Evolutionary conservation across 1,140 invertebrate genomes (phyloP).

Genomic region (Physella acuta): DNA sequence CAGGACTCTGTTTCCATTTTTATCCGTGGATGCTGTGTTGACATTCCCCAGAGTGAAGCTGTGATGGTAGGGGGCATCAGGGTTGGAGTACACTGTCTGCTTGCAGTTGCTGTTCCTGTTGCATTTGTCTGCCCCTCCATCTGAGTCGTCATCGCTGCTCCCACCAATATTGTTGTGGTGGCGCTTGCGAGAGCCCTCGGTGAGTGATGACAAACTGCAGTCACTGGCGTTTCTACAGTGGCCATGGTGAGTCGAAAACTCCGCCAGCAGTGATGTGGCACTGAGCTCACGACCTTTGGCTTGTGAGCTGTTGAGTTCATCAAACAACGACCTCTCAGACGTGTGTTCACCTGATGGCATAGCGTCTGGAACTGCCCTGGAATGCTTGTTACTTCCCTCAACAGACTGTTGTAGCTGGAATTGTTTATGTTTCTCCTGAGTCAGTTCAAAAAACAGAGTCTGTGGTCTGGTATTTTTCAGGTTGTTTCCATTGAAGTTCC

Average conservation of each 20-base stretch:
- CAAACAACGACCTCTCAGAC: not conserved
- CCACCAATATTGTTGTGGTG: constrained; percentile 21
- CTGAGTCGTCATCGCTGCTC: constrained; percentile 15
- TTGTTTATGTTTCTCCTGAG: constrained; percentile 8
- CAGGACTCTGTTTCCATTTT: not conserved
- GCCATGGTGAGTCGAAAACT: not conserved
- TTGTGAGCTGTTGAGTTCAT: not conserved
- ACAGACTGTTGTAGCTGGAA: not conserved
- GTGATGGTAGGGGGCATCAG: not conserved
- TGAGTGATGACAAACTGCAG: constrained; percentile 13
- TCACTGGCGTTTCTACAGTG: constrained; percentile 16
- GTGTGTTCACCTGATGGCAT: too few species aligned
- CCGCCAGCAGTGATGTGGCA: not conserved
- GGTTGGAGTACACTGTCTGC: constrained; percentile 17
- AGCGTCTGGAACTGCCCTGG: not conserved
- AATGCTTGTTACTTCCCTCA: not conserved
- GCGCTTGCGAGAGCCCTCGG: constrained; percentile 21
- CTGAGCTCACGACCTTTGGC: not conserved
- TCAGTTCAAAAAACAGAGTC: not conserved
- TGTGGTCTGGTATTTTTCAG: not conserved
- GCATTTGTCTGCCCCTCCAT: not conserved
- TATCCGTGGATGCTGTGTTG: not conserved
- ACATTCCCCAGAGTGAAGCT: not conserved
- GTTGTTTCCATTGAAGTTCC: not conserved
- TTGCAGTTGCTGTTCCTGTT: constrained; percentile 5